phyloP scores from a whole-genome alignment of 1,140 invertebrate genomes.

The Heliothis subflexa region DNA sequence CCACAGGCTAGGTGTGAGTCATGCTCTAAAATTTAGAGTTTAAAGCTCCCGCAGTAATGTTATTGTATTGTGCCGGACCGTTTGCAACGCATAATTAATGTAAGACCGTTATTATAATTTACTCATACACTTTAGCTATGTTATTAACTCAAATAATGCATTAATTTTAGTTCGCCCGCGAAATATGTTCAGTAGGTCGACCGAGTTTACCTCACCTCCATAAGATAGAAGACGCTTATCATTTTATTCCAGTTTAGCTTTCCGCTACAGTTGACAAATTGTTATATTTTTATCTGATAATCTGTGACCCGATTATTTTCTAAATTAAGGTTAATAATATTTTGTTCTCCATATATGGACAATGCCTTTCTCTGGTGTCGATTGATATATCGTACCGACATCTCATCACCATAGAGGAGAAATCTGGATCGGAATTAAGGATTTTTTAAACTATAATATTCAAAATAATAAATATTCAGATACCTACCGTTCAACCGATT shows the following conservation, averaged over 20 bases:
- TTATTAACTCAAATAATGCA: conserved; percentile 27
- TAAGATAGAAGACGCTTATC: conserved; percentile 3
- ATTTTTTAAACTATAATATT: too few species aligned
- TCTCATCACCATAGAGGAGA: too few species aligned
- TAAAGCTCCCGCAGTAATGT: conserved; percentile 36
- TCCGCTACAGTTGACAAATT: conserved; percentile 10
- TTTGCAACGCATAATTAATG: conserved; percentile 39
- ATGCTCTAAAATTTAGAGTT: conserved; percentile 50
- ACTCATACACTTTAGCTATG: conserved; percentile 32
- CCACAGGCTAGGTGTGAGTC: conserved; percentile 66
- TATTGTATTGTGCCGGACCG: conserved; percentile 25
- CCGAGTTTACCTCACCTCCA: conserved; percentile 1
- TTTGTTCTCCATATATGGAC: background rate
- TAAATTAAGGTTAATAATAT: conserved; percentile 11
- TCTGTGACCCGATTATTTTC: conserved; percentile 11
- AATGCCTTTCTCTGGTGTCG: background rate
- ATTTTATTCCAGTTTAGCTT: background rate
- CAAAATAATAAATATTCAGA: too few species aligned
- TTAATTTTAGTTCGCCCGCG: background rate
- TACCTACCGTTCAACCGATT: background rate
- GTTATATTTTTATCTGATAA: conserved; percentile 27
- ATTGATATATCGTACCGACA: too few species aligned
- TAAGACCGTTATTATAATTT: conserved; percentile 34
- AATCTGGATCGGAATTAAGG: too few species aligned
- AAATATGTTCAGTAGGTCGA: background rate